Percentiles rank a stretch among this genome's conserved stretches.
These are phyloP conservation scores for Pedionomus torquatus DNA, from an alignment of 2,113 vertebrate genomes.

Conservation along the genomic window DNA sequence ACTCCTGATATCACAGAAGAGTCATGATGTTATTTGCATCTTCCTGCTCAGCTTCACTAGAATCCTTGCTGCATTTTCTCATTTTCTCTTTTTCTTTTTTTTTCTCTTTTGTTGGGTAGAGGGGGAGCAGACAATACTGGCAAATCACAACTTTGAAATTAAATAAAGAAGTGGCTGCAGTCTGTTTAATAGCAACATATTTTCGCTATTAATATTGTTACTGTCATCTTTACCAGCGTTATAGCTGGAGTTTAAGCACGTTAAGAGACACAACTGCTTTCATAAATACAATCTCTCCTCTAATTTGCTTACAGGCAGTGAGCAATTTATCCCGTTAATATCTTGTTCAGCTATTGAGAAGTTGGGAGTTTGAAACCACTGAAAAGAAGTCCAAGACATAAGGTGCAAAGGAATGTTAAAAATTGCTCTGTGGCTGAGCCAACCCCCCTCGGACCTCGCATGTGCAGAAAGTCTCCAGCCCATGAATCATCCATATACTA, in stretches of 20 bases:
- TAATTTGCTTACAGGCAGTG: neutral
- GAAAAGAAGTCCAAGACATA: neutral
- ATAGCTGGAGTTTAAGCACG: neutral
- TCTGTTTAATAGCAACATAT: neutral
- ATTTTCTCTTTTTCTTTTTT: neutral
- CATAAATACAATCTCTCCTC: neutral
- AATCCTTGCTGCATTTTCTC: neutral
- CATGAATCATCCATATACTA: slow-evolving; percentile 22
- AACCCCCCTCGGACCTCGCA: neutral
- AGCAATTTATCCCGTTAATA: slow-evolving; percentile 8
- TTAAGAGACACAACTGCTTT: neutral
- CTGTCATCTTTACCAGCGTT: slow-evolving; percentile 3
- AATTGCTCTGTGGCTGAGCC: neutral
- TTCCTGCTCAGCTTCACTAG: neutral
- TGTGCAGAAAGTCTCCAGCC: slow-evolving; percentile 19
- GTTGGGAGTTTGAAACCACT: neutral
- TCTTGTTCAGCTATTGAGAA: slow-evolving; percentile 15
- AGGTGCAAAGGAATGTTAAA: slow-evolving; percentile 14
- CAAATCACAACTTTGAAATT: neutral
- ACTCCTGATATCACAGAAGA: neutral
- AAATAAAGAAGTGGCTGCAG: neutral
- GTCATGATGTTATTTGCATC: neutral
- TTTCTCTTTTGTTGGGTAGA: neutral
- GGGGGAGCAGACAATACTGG: neutral
- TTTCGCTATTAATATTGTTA: neutral